Evolutionary conservation across 2,113 vertebrate genomes (phyloP), one percentile per base, ranked within the genome.

Genomic region (Brachirus orientalis): DNA sequence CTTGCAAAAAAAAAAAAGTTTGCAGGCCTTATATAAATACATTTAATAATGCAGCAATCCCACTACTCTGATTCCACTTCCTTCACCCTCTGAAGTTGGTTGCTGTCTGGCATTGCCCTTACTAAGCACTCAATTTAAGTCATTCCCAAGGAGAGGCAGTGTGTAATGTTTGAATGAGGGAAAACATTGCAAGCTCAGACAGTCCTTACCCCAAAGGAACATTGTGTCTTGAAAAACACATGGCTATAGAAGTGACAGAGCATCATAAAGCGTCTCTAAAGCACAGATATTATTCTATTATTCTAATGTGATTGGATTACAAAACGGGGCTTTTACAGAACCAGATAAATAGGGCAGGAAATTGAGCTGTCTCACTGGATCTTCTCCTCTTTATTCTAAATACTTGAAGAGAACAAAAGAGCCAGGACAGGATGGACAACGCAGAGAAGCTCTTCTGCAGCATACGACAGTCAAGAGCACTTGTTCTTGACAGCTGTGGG

Each of bases 61-160:
- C 80, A 65, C 44, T 0, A 33, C 83, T 73, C 75, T 47, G 50
- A 79, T 53, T 46, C 56, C n/a, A 56, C 20, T 48, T 54, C 80
- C 69, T 19, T 64, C 57, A 69, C 9, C 53, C n/a, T 8, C 43
- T n/a, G 33, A 79, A 89, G 79, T 72, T 56, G 44, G 77, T 72
- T 79, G 81, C 76, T 83, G 79, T 84, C 85, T 83, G 86, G 72
- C 48, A 13, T 67, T 70, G 47, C 73, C 82, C 81, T 89, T 90
- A 90, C 89, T 89, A 92, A 90, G 79, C 87, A 86, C 83, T 90
- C 89, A 91, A 91, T 92, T 92, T 90, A 87, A 89, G 80, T 68
- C 61, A 45, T 86, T 91, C 85, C 89, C 89, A 80, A 84, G 73
- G 87, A 90, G 80, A 79, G 64, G 63, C 64, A 12, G 67, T 46